These are phyloP conservation scores for Corvus moneduloides DNA, from an alignment of 2,113 vertebrate species.

Conservation along the genomic window DNA sequence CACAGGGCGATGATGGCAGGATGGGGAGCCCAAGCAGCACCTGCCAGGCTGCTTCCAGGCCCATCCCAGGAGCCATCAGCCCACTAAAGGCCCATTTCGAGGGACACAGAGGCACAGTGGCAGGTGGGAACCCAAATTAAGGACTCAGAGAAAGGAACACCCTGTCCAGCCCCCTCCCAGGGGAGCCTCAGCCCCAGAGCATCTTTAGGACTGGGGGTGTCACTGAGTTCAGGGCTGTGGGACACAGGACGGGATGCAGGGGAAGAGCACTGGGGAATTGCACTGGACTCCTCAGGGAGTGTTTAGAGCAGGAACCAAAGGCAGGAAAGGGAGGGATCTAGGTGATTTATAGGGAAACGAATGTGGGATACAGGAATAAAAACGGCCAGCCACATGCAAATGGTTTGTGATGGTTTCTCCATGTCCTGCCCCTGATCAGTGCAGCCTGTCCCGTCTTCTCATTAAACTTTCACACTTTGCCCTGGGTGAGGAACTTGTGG, in stretches of 20 bases:
- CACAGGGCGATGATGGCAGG: background rate
- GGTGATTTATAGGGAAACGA: background rate
- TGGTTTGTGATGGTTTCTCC: background rate
- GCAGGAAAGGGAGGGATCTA: background rate
- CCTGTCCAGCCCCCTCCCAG: background rate
- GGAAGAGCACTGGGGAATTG: background rate
- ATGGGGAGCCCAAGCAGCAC: background rate
- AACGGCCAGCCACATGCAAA: rapidly evolving
- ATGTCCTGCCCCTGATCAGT: too few relatives aligned
- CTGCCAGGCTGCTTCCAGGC: background rate
- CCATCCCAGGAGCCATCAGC: background rate
- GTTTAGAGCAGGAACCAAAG: background rate
- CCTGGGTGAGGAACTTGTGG: background rate
- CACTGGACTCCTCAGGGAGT: too few relatives aligned
- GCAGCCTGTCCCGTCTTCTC: background rate
- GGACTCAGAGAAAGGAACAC: background rate
- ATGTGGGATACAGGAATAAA: background rate
- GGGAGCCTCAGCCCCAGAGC: background rate
- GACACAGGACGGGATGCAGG: background rate
- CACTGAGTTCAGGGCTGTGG: background rate
- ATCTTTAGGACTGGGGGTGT: background rate
- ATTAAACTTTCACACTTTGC: background rate
- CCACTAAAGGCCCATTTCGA: background rate
- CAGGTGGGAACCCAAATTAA: background rate
- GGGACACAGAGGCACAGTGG: background rate